These are phyloP conservation scores for Acanthochromis polyacanthus DNA, from an alignment of 2,113 vertebrate genomes.

Conservation along the genomic window DNA sequence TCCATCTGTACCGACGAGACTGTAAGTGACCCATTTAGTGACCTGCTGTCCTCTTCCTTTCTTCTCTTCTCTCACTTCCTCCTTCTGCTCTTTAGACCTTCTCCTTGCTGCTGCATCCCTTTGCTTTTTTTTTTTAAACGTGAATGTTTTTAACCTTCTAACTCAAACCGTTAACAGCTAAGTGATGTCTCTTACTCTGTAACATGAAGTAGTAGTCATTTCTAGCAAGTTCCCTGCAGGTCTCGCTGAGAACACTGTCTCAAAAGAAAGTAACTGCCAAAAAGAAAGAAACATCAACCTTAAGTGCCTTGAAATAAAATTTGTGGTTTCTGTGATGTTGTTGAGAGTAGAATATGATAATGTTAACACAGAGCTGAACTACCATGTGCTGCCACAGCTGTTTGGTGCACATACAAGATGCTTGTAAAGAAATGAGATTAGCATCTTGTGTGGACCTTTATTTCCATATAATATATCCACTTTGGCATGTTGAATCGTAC, in stretches of 20 bases:
- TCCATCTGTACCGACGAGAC: slow-evolving; percentile 99
- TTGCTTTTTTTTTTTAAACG: slow-evolving; percentile 19
- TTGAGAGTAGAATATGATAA: too few species aligned
- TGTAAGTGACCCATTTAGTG: slow-evolving; percentile 84
- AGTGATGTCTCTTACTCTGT: not conserved
- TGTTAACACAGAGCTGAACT: too few species aligned
- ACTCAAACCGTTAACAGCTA: not conserved
- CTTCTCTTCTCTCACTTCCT: slow-evolving; percentile 5
- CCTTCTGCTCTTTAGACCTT: slow-evolving; percentile 3
- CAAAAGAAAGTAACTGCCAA: slow-evolving; percentile 15
- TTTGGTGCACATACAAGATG: too few species aligned
- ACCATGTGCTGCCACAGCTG: too few species aligned
- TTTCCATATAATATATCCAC: too few species aligned
- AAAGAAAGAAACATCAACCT: slow-evolving; percentile 10
- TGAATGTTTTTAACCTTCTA: not conserved
- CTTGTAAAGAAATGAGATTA: too few species aligned
- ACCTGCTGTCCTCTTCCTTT: slow-evolving; percentile 9
- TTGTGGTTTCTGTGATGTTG: not conserved
- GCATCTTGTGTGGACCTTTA: too few species aligned
- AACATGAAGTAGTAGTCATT: not conserved
- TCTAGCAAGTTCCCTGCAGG: not conserved
- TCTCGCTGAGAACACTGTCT: not conserved
- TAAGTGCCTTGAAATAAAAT: not conserved
- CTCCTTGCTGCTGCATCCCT: slow-evolving; percentile 17
- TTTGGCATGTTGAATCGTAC: too few species aligned